Percentiles rank a stretch among this genome's conserved stretches.
Evolutionary conservation across 2,888 invertebrate species (phyloP).

Genomic region (Drosophila pseudotakahashii): DNA sequence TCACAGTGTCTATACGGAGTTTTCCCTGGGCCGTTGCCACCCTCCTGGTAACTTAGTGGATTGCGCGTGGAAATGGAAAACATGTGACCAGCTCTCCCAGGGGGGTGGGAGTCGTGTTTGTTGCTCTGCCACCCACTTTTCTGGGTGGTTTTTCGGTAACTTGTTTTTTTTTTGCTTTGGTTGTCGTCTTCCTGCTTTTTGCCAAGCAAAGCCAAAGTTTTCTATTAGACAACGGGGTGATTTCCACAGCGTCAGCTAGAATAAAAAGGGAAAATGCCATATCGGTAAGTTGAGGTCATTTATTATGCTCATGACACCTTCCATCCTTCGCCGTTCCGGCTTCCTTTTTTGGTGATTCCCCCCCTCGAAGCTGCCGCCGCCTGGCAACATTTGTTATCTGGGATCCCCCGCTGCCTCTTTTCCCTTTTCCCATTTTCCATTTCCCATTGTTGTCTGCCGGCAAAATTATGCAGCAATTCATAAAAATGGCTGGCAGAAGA

Average conservation of each 20-base stretch:
- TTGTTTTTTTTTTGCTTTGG: constrained; percentile 10
- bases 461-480: constrained; percentile 77
- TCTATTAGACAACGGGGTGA: constrained; percentile 77
- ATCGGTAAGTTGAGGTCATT: constrained; percentile 75
- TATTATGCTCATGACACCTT: constrained; percentile 77
- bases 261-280: constrained; percentile 53
- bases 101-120: constrained; percentile 27
- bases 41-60: constrained; percentile 56
- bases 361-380: constrained; percentile 3
- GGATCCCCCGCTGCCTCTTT: constrained; percentile 22
- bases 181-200: constrained; percentile 35
- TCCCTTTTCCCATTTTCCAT: constrained; percentile 7
- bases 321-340: constrained; percentile 32
- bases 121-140: constrained; percentile 16
- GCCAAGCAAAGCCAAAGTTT: constrained; percentile 47
- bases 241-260: constrained; percentile 64
- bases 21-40: constrained; percentile 26
- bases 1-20: constrained; percentile 8
- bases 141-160: constrained; percentile 37
- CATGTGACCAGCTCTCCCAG: constrained; percentile 58
- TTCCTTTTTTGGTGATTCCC: constrained; percentile 16
- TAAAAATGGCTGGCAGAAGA: constrained; percentile 58
- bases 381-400: constrained; percentile 67
- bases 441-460: constrained; percentile 54
- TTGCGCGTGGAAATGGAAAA: constrained; percentile 64